Base-by-base conservation (phyloP, 1,140 invertebrate species). In the Batillaria attramentaria region DNA sequence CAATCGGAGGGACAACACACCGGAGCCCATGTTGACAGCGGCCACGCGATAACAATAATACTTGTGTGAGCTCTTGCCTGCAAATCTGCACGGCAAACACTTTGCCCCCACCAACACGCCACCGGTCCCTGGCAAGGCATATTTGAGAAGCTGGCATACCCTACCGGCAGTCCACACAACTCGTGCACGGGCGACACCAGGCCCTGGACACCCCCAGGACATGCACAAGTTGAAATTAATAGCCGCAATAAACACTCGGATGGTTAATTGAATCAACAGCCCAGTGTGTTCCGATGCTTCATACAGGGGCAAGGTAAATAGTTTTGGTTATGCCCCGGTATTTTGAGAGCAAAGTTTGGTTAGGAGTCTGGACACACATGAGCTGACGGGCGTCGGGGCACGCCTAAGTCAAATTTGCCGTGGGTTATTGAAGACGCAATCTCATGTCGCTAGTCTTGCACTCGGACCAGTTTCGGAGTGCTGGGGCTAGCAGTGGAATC, bases 41-140 rank as follows among this genome's bases (percentile, higher is more conserved):
- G 60, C 72, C 72, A 73, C 72, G 60, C 72, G 46, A 73, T 39
- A 46, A 73, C 72, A 73, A 73, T 73, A 60, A 28, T 73, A 39
- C 46, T 73, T n/a, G 72, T 73, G 46, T 54, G 46, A 37, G 46
- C 72, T 39, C 33, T 37, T 16, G 46, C 46, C 46, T n/a, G 72
- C 46, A 73, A 73, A 73, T 73, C 72, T 73, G 72, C 72, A 73
- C 50, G n/a, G 72, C 46, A 73, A 73, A 73, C 72, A 73, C 72
- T 60, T 46, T 37, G 20, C 16, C 1, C 28, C 18, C 66, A 60
- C 18, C 66, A 60, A 31, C 72, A 28, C 72, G 41, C 31, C 31
- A 24, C n/a, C 50, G 18, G 46, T 60, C 72, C 72, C 46, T n/a
- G 66, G 35, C 72, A 73, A 73, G 72, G 72, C 72, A 73, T 73